Base-by-base conservation (phyloP, 2,888 invertebrate genomes). In the Pammene aurita region DNA sequence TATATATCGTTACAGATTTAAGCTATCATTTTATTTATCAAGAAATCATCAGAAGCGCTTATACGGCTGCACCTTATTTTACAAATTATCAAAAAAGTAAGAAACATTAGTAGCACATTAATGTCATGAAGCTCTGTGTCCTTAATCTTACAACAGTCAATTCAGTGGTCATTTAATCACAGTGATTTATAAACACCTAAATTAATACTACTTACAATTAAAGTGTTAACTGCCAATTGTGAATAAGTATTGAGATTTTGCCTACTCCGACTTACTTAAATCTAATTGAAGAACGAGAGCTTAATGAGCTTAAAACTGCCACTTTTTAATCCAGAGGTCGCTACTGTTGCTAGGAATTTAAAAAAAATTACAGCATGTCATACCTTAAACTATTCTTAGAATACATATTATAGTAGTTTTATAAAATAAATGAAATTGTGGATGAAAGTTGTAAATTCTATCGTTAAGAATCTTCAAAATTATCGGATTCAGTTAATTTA, bases 111-210 rank as follows among this genome's bases (percentile, higher is more conserved):
- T 52, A 62, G 50, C 50, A 62, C 62, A 50, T 62, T n/a, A 13
- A 38, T 62, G 50, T 62, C 62, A 61, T 61, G 61, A 38, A 16
- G 7, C 13, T 38, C 18, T 9, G 16, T 61, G 16, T 13, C 48
- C 46, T 52, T 62, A 55, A 54, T 16, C 13, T 65, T 56, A 38
- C 42, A 54, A 58, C 48, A 66, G 44, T 58, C 56, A 35, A 67
- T 48, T 58, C 52, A 61, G 58, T 54, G 56, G 48, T 62, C 41
- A 52, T 55, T 34, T 35, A 65, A 65, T 55, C 65, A 55, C 65
- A 65, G 56, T 65, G 44, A 65, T 46, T 57, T 13, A 14, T 44
- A 48, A 35, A 52, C 63, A 18, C n/a, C 62, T 62, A 62, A 11
- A 18, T 50, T 18, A 38, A 48, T 41, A 50, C 50, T 41, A 62